Percentiles rank a stretch among this genome's conserved stretches.
phyloP scores from a whole-genome alignment of 1,140 invertebrate species.

The Orius insidiosus region DNA sequence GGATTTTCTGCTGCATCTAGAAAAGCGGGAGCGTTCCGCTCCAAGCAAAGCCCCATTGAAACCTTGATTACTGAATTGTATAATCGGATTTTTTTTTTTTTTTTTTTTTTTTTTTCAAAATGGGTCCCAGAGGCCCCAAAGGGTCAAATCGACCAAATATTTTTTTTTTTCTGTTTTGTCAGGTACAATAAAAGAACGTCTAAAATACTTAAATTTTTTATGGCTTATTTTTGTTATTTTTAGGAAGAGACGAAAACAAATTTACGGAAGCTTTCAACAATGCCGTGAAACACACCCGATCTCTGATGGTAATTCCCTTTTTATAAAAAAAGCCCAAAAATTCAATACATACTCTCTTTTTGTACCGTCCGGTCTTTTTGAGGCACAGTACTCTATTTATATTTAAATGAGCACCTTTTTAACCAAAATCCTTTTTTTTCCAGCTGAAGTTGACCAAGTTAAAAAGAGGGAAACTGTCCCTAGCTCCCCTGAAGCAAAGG shows the following conservation, averaged over 20 bases:
- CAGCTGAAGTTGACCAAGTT: conserved; percentile 6
- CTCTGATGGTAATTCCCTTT: background rate
- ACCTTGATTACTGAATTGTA: too few species aligned
- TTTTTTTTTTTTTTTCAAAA: too few species aligned
- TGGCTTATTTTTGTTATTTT: too few species aligned
- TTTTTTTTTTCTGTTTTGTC: too few species aligned
- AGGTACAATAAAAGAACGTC: too few species aligned
- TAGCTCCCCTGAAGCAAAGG: background rate
- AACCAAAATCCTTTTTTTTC: background rate
- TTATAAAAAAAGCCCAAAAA: background rate
- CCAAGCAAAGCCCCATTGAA: too few species aligned
- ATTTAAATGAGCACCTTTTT: background rate
- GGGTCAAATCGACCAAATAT: too few species aligned
- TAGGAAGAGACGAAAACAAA: conserved; percentile 4
- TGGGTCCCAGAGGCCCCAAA: too few species aligned
- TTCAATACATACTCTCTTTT: background rate
- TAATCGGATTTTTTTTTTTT: too few species aligned
- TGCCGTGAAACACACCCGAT: background rate
- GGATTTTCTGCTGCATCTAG: too few species aligned
- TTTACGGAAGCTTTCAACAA: conserved; percentile 7
- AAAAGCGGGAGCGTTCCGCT: too few species aligned
- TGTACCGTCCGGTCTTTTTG: background rate
- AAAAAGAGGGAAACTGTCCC: background rate
- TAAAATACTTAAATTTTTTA: too few species aligned
- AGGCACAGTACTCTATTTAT: background rate